Base-by-base conservation (phyloP, 2,797 vertebrate genomes). In the Coregonus sp. region DNA sequence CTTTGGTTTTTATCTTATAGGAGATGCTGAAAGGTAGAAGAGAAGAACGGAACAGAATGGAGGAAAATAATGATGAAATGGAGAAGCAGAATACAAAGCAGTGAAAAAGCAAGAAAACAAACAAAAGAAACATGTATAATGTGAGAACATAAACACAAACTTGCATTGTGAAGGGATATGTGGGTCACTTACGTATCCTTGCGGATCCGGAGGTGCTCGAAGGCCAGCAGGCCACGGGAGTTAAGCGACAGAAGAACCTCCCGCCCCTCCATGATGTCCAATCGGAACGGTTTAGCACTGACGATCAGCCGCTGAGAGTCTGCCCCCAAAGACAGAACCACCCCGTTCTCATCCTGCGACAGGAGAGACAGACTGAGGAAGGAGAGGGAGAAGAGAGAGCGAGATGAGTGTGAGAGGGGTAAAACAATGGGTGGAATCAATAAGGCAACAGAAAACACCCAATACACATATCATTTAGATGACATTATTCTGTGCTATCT, bases 1-100 rank as follows among this genome's bases (percentile, higher is more conserved):
- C 94, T 93, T 96, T 95, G 95, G 94, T 94, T 96, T 96, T 96
- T 96, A 98, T 93, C 96, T 96, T 96, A 96, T 97, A 96, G 93
- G 95, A 96, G 95, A 97, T 95, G 96, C 97, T 98, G 94, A 92
- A 90, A 93, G 85, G 83, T 84, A 86, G 92, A 92, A 91, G 92
- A 86, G 91, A 87, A 87, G 78, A 88, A 92, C 88, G 92, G 90
- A 92, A 93, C 93, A 91, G 86, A 92, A 90, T 89, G 80, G 77
- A 37, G 47, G 87, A 84, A 95, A 91, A 93, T 66, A 91, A 93
- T 66, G 89, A 94, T 95, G 93, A 86, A 91, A 86, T 91, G 85
- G 92, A 89, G 85, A 81, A 85, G 90, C 86, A 90, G 94, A 94
- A 88, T 89, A 94, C 91, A 88, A 92, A 90, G 83, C 81, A 90